Base-by-base conservation (phyloP, 2,888 invertebrate genomes). In the Pollenia griseotomentosa region DNA sequence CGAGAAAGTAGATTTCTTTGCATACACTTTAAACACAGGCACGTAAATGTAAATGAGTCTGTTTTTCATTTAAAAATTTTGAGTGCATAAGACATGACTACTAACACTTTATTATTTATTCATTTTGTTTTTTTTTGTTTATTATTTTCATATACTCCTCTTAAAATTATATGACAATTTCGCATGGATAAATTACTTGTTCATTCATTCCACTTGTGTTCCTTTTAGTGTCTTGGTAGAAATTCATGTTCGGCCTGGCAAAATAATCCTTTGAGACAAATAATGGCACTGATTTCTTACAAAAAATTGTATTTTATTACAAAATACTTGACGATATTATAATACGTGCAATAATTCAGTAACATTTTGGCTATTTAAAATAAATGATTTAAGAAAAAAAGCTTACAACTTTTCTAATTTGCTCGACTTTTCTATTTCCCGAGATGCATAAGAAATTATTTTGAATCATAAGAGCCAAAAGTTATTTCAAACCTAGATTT, bases 201-300 rank as follows among this genome's bases (percentile, higher is more conserved):
- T 40, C 68, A 79, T 79, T 79, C 68, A 79, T 79, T 79, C 68
- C 59, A 59, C 23, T 70, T 42, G 42, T 71, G 61, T 12, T 55
- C n/a, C n/a, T 63, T n/a, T 61, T 9, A 63, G 53, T 71, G 14
- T 7, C 16, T 71, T 48, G 42, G 33, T 48, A 7, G 9, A 33
- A 68, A 16, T 68, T 63, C 48, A 40, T 10, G 12, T 46, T 77
- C 44, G 46, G 10, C 65, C 57, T 65, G n/a, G 63, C 57, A 57
- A 78, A 63, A 51, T 14, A 78, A 70, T 86, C 83, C 83, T 80
- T 77, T 66, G 83, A 83, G 86, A 77, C 65, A 80, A 66, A 80
- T 55, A 68, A 74, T 71, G 70, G 79, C 70, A 75, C 79, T 83
- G 78, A 82, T 80, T 61, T 70, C n/a, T 61, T 75, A n/a, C 14